Evolutionary conservation across 2,888 invertebrate genomes (phyloP).

Genomic region (Odontothrips loti): DNA sequence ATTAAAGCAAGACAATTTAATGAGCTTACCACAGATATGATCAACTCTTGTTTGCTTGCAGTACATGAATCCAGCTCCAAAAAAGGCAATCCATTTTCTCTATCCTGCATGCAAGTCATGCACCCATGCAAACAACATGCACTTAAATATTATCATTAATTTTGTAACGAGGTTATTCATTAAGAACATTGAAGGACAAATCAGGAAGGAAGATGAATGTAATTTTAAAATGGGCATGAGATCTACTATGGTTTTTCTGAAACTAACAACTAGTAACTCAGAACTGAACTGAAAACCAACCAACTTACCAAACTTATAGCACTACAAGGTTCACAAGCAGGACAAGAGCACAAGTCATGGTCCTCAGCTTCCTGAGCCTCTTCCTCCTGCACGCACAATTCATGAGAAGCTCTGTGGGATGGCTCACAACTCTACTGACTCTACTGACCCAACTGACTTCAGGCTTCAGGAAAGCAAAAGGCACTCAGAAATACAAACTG

Average conservation of each 20-base stretch:
- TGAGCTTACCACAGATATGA: conserved; percentile 70
- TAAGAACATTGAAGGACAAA: no score
- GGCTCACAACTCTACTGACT: neutral
- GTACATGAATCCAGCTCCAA: conserved; percentile 81
- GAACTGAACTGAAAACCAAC: neutral
- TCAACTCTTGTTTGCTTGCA: conserved; percentile 84
- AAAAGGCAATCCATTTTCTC: conserved; percentile 58
- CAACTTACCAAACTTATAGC: neutral
- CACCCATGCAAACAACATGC: neutral
- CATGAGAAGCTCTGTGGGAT: neutral
- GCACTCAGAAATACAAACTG: neutral
- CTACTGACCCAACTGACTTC: neutral
- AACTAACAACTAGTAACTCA: neutral
- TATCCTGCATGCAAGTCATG: conserved; percentile 13
- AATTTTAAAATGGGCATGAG: no score
- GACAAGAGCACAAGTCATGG: neutral
- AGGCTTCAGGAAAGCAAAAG: neutral
- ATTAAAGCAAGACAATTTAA: neutral
- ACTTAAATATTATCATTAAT: neutral
- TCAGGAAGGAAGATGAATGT: no score
- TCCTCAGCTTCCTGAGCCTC: neutral
- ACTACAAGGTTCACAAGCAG: neutral
- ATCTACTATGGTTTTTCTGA: neutral
- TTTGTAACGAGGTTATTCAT: neutral
- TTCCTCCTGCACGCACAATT: neutral